These are phyloP conservation scores for Oreochromis tanganicae DNA, from an alignment of 2,113 vertebrate genomes.

Conservation along the genomic window DNA sequence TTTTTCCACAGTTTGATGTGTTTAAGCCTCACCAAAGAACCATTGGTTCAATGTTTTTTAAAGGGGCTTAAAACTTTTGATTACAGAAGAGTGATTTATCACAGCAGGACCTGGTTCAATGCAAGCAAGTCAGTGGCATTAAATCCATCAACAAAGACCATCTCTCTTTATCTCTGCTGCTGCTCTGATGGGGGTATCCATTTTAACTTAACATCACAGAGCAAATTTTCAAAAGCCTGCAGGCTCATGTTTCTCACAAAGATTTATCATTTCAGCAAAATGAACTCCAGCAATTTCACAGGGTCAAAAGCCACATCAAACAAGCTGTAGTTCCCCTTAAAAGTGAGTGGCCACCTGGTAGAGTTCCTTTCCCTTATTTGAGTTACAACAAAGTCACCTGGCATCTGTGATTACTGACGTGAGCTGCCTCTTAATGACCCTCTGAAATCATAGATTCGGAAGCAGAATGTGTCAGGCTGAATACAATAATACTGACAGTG, in stretches of 20 bases:
- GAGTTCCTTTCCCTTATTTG: not conserved
- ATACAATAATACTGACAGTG: not conserved
- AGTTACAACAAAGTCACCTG: not conserved
- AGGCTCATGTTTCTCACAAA: conserved; percentile 41
- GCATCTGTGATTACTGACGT: not conserved
- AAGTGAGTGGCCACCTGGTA: conserved; percentile 11
- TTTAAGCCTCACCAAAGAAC: not conserved
- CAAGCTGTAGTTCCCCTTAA: conserved; percentile 19
- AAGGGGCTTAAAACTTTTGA: not conserved
- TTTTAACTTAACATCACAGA: conserved; percentile 41
- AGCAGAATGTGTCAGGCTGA: not conserved
- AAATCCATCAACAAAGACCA: conserved; percentile 2
- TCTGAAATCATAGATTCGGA: not conserved
- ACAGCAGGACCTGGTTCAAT: not conserved
- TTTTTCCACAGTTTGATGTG: not conserved
- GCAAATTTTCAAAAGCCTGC: conserved; percentile 36
- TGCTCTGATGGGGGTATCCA: conserved; percentile 4
- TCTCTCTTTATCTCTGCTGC: not conserved
- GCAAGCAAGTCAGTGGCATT: not conserved
- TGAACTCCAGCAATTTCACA: conserved; percentile 29
- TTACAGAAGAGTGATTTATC: not conserved
- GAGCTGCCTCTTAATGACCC: not conserved
- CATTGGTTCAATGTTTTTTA: not conserved
- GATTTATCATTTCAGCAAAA: conserved; percentile 37
- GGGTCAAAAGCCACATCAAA: conserved; percentile 46